phyloP scores from a whole-genome alignment of 2,113 vertebrate genomes.

The Butorides virescens region DNA sequence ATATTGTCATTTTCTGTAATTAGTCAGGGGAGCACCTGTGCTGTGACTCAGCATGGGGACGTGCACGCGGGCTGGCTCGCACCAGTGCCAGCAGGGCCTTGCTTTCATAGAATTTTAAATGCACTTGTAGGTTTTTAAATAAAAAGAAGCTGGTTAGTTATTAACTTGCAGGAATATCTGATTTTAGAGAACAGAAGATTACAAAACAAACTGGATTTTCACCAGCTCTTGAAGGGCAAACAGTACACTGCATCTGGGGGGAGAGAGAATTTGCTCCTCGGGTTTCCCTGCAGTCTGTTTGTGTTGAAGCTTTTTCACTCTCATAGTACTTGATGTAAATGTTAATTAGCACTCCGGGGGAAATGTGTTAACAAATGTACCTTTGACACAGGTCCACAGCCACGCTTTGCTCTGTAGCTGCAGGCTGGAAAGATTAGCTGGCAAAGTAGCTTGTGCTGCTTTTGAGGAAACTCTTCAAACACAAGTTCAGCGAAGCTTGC shows the following conservation, averaged over 20 bases:
- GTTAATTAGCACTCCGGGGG: slow-evolving; percentile 61
- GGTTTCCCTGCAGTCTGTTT: background rate
- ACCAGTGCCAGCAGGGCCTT: slow-evolving; percentile 9
- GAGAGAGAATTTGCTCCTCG: background rate
- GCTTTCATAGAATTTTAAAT: slow-evolving; percentile 27
- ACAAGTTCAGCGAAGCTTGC: background rate
- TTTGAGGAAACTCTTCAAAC: slow-evolving; percentile 41
- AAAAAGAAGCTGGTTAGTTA: slow-evolving; percentile 59
- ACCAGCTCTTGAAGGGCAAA: slow-evolving; percentile 56
- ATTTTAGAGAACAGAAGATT: slow-evolving; percentile 56
- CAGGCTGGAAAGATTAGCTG: slow-evolving; percentile 35
- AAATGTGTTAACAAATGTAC: slow-evolving; percentile 66
- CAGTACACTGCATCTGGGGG: background rate
- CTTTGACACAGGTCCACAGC: slow-evolving; percentile 59
- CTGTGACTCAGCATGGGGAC: background rate
- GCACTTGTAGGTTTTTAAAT: slow-evolving; percentile 32
- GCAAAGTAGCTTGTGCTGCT: slow-evolving; percentile 18
- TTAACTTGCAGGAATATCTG: slow-evolving; percentile 67
- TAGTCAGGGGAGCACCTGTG: rapidly evolving
- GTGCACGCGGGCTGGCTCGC: background rate
- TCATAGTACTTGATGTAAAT: slow-evolving; percentile 32
- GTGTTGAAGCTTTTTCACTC: slow-evolving; percentile 9
- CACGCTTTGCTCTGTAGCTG: slow-evolving; percentile 2
- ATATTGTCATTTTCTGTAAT: background rate
- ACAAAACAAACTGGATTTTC: slow-evolving; percentile 57